phyloP scores from a whole-genome alignment of 1,140 invertebrate genomes.

The Ceratina japonica region DNA sequence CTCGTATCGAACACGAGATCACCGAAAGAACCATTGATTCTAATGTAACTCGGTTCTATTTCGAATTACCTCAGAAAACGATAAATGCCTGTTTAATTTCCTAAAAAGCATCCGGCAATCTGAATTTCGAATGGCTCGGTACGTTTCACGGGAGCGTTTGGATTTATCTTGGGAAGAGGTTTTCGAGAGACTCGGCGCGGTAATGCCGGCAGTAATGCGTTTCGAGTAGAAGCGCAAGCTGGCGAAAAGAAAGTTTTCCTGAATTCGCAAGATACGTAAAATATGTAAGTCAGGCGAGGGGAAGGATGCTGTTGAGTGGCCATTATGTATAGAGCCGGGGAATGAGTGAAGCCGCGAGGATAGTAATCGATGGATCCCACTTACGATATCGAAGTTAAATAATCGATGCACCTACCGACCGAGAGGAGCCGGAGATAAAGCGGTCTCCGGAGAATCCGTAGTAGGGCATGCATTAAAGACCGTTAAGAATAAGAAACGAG shows the following conservation, averaged over 20 bases:
- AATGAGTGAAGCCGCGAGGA: not conserved
- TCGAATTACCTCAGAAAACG: no score
- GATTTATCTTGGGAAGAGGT: not conserved
- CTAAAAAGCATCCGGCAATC: no score
- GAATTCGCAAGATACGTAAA: not conserved
- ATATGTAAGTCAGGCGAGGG: not conserved
- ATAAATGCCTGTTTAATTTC: no score
- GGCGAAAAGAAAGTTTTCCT: not conserved
- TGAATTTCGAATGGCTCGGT: no score
- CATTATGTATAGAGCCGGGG: not conserved
- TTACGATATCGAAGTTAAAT: constrained; percentile 40
- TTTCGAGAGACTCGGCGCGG: not conserved
- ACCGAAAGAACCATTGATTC: no score
- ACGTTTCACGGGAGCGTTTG: no score
- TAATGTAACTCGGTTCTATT: no score
- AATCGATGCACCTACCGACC: constrained; percentile 13
- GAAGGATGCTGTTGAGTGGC: constrained; percentile 7
- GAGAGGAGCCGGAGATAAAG: constrained; percentile 12
- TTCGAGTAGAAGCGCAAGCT: not conserved
- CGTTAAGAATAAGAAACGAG: not conserved
- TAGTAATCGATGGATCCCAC: constrained; percentile 33
- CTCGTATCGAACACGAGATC: no score
- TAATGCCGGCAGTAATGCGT: not conserved
- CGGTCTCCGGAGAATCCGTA: not conserved
- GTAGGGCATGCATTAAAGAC: constrained; percentile 22